Conservation (phyloP, 2,888 invertebrate genomes). For the Caenorhabditis auriculariae region DNA sequence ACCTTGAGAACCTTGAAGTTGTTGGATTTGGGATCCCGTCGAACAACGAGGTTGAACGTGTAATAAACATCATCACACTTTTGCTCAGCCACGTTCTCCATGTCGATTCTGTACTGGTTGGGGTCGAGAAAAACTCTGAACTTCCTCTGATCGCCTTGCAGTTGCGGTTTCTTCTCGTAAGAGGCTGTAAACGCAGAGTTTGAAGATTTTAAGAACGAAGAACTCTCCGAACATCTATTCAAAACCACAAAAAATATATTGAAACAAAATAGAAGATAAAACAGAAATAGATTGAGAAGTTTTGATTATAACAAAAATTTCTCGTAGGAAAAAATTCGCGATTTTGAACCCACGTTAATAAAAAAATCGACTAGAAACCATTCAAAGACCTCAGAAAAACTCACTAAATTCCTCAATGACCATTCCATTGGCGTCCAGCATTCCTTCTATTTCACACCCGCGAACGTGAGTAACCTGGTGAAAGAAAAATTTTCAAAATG, state of each 20-base stretch:
- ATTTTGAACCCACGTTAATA: too few relatives aligned
- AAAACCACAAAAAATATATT: too few relatives aligned
- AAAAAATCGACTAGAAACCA: too few relatives aligned
- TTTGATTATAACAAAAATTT: not conserved
- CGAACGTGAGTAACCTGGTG: too few relatives aligned
- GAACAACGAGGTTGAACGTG: constrained; percentile 91
- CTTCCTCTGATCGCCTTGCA: constrained; percentile 85
- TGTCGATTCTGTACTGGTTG: constrained; percentile 79
- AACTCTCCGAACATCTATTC: too few relatives aligned
- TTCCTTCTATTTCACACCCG: constrained; percentile 97
- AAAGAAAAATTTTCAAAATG: too few relatives aligned
- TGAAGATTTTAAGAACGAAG: too few relatives aligned
- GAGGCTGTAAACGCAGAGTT: constrained; percentile 11
- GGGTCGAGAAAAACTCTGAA: constrained; percentile 92
- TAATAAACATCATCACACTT: constrained; percentile 76
- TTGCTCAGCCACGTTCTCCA: constrained; percentile 41
- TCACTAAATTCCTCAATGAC: constrained; percentile 83
- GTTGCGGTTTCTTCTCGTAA: constrained; percentile 71
- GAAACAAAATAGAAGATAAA: too few relatives aligned
- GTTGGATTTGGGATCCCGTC: constrained; percentile 98
- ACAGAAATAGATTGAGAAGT: not conserved
- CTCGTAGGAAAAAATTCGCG: not conserved
- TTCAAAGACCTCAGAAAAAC: constrained; percentile 1
- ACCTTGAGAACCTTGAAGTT: constrained; percentile 87
- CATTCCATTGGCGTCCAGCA: constrained; percentile 90